These are phyloP conservation scores for Gastrophysa polygoni DNA, from an alignment of 2,888 invertebrate genomes.

Conservation along the genomic window DNA sequence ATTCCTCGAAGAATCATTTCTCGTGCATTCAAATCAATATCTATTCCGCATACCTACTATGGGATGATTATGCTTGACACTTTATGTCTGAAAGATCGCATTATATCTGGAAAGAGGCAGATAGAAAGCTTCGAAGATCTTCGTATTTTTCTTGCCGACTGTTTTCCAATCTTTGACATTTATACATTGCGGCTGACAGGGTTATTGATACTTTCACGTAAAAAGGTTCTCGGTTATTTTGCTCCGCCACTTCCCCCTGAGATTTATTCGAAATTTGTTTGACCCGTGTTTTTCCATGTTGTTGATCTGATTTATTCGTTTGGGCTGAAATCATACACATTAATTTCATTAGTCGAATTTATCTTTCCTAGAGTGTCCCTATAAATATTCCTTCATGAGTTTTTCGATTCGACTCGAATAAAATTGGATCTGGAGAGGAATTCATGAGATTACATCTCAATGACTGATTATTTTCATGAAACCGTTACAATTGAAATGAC, in stretches of 20 bases:
- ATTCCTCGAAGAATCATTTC: too few relatives aligned
- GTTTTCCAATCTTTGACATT: conserved; percentile 10
- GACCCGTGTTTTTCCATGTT: background rate
- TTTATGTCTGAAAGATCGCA: background rate
- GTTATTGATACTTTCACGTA: conserved; percentile 12
- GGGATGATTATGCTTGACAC: background rate
- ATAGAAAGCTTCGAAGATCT: background rate
- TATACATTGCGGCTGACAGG: conserved; percentile 4
- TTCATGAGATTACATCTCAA: too few relatives aligned
- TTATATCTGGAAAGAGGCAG: background rate
- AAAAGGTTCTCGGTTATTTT: conserved; percentile 12
- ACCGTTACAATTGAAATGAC: too few relatives aligned
- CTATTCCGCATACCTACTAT: background rate
- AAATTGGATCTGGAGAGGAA: too few relatives aligned
- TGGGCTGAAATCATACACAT: too few relatives aligned
- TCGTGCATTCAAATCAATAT: too few relatives aligned
- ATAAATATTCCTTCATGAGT: too few relatives aligned
- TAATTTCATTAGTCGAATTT: too few relatives aligned
- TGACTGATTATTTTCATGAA: too few relatives aligned
- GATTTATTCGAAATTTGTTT: background rate
- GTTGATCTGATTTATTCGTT: background rate
- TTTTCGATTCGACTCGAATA: too few relatives aligned
- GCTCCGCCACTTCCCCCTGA: background rate
- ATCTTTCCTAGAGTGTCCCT: too few relatives aligned
- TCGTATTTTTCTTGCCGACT: conserved; percentile 3